Conservation (phyloP, 2,113 vertebrate genomes). For the Anoplopoma fimbria region DNA sequence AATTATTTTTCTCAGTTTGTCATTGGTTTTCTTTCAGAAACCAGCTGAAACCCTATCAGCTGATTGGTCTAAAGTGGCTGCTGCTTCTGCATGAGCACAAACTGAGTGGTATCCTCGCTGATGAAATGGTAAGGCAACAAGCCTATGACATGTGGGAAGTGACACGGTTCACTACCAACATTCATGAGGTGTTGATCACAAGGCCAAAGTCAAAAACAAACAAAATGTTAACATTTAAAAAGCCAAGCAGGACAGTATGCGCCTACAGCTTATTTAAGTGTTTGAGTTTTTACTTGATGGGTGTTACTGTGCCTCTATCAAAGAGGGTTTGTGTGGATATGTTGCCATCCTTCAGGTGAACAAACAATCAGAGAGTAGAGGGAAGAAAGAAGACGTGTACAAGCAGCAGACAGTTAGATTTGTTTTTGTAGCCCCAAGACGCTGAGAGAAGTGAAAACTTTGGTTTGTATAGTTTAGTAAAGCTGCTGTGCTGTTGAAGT, state of each 20-base stretch:
- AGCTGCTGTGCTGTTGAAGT: background rate
- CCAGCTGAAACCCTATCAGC: constrained; percentile 93
- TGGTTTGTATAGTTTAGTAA: constrained; percentile 5
- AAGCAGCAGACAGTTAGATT: background rate
- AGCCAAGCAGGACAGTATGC: background rate
- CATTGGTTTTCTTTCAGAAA: constrained; percentile 82
- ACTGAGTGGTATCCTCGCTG: constrained; percentile 95
- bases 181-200: background rate
- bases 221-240: background rate
- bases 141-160: background rate
- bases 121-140: constrained; percentile 93
- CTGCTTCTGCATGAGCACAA: constrained; percentile 92
- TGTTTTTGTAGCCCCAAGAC: constrained; percentile 1
- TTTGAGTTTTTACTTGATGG: background rate
- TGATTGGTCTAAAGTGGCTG: constrained; percentile 97
- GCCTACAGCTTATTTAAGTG: background rate
- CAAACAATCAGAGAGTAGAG: background rate
- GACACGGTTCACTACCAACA: background rate
- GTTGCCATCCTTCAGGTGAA: constrained; percentile 3
- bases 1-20: background rate
- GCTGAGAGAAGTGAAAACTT: constrained; percentile 9
- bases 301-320: background rate
- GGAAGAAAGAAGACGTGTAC: background rate
- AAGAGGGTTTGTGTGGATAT: background rate
- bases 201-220: background rate